Percentiles rank a stretch among this genome's conserved stretches.
phyloP scores from a whole-genome alignment of 2,888 invertebrate genomes.

The Graphium colonna region DNA sequence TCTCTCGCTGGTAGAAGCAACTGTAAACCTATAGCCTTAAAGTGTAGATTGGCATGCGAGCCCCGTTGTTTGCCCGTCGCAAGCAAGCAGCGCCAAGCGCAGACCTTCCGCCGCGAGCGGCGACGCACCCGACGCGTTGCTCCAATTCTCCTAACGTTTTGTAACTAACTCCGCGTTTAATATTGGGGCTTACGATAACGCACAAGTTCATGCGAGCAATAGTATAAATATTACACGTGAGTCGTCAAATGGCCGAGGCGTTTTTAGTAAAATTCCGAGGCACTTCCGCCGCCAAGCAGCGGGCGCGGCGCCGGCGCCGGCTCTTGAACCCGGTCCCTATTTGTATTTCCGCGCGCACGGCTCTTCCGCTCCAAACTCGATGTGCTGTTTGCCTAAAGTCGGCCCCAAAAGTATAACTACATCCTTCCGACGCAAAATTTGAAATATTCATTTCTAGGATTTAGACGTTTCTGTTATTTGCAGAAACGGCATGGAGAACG shows the following conservation, averaged over 20 bases:
- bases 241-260: background rate
- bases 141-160: conserved; percentile 16
- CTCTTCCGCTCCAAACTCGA: conserved; percentile 54
- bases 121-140: conserved; percentile 20
- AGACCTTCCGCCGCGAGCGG: conserved; percentile 19
- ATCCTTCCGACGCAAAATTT: conserved; percentile 29
- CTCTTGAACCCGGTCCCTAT: conserved; percentile 42
- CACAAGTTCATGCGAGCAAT: background rate
- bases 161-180: conserved; percentile 3
- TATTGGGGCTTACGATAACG: background rate
- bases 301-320: conserved; percentile 35
- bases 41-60: conserved; percentile 20
- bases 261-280: conserved; percentile 13
- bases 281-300: background rate
- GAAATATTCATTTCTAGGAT: background rate
- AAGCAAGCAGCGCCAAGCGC: conserved; percentile 31
- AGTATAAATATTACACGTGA: background rate
- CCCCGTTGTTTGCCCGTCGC: conserved; percentile 29
- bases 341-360: conserved; percentile 45
- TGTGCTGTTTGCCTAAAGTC: conserved; percentile 32
- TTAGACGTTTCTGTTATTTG: conserved; percentile 8
- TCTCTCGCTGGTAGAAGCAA: conserved; percentile 15
- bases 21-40: conserved; percentile 21
- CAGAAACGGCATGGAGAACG: conserved; percentile 48
- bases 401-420: conserved; percentile 31